These are phyloP conservation scores for Euleptes europaea DNA, from an alignment of 2,113 vertebrate genomes.

Conservation along the genomic window DNA sequence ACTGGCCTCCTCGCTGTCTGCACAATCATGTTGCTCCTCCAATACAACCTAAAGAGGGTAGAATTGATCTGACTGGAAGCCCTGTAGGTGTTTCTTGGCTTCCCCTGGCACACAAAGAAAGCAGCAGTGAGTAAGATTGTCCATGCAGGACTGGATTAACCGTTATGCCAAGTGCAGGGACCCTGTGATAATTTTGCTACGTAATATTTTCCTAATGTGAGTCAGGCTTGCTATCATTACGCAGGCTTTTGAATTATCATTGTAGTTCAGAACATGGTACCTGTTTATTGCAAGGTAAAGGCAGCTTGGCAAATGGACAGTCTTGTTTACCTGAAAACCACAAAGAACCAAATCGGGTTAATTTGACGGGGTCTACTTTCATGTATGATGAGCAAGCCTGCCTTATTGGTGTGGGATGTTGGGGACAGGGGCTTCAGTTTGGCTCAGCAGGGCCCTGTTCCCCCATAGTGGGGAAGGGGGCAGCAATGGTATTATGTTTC, in stretches of 20 bases:
- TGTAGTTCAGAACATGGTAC: neutral
- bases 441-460: too few species aligned
- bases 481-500: neutral
- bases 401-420: neutral
- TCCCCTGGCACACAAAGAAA: neutral
- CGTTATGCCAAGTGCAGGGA: neutral
- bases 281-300: neutral
- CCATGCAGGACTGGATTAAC: neutral
- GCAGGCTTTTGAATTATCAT: neutral
- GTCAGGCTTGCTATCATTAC: neutral
- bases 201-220: neutral
- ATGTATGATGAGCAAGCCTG: neutral
- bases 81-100: conserved; percentile 16
- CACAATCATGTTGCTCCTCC: conserved; percentile 30
- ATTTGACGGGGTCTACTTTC: neutral
- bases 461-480: too few species aligned
- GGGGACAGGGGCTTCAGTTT: neutral
- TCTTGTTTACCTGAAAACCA: neutral
- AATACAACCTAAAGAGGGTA: conserved; percentile 38
- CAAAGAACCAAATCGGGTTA: neutral
- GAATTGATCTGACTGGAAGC: conserved; percentile 53
- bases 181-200: neutral
- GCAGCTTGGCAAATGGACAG: neutral
- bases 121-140: conserved; percentile 38
- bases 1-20: conserved; percentile 1